Evolutionary conservation across 2,797 vertebrate genomes (phyloP).

Genomic region (Cyprinella venusta): DNA sequence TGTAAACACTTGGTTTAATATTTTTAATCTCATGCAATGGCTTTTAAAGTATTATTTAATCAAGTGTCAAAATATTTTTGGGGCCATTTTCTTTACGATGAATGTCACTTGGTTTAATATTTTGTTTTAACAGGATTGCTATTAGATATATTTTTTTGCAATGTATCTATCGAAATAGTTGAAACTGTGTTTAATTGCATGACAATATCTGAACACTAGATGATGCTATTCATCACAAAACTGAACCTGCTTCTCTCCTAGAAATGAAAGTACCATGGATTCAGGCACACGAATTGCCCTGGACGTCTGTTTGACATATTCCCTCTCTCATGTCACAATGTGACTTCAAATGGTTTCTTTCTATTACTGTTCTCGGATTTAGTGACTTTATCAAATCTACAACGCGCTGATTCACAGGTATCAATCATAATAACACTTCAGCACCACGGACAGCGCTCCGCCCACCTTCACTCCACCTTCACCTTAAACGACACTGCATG

Average conservation of each 20-base stretch:
- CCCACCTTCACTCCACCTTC: background rate
- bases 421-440: background rate
- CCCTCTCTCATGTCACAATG: background rate
- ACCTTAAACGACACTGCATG: background rate
- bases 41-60: no score
- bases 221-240: constrained; percentile 24
- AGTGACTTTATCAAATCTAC: background rate
- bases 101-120: background rate
- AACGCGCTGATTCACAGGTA: background rate
- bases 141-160: background rate
- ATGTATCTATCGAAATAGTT: background rate
- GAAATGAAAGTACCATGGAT: background rate
- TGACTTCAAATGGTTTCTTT: background rate
- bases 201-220: constrained; percentile 33
- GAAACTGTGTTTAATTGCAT: background rate
- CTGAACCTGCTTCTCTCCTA: background rate
- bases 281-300: background rate
- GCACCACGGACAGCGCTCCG: constrained; percentile 35
- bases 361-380: background rate
- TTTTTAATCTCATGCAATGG: background rate
- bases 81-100: background rate
- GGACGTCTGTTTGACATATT: background rate
- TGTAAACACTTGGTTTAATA: background rate
- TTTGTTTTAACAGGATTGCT: background rate
- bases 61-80: no score